phyloP scores from a whole-genome alignment of 37 sponge, comb jelly and placozoan species.

The Geodia barretti region DNA sequence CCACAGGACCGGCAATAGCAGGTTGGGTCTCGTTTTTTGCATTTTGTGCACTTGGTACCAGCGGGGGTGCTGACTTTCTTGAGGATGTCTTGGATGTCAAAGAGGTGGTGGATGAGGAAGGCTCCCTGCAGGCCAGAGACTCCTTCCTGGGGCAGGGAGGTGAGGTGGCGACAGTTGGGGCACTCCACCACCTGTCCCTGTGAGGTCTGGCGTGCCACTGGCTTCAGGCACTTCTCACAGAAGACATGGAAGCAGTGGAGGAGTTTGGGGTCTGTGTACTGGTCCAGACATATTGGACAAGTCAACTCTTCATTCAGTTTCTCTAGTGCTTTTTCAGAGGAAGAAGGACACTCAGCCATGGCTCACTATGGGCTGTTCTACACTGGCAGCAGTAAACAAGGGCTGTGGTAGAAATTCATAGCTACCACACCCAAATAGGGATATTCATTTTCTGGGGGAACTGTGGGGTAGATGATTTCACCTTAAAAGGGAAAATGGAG shows the following conservation, averaged over 20 bases:
- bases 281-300: neutral
- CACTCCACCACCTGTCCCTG: neutral
- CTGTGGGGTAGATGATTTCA: too few species aligned
- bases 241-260: conserved; percentile 28
- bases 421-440: too few species aligned
- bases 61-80: neutral
- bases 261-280: conserved; percentile 9
- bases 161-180: neutral
- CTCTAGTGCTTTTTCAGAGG: conserved; percentile 16
- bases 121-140: conserved; percentile 17
- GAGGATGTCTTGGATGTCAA: conserved; percentile 25
- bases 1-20: conserved; percentile 17
- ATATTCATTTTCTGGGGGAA: too few species aligned
- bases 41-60: conserved; percentile 8
- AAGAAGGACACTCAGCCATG: neutral
- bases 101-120: conserved; percentile 14
- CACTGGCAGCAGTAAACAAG: neutral
- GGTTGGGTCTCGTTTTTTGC: neutral
- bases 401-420: neutral
- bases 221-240: conserved; percentile 4
- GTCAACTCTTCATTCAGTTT: neutral
- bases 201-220: neutral
- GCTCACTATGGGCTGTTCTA: neutral
- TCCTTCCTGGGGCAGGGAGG: conserved; percentile 2
- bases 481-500: too few species aligned